Base-by-base conservation (phyloP, 1,140 invertebrate genomes). In the Pygmarrhopalites habei region DNA sequence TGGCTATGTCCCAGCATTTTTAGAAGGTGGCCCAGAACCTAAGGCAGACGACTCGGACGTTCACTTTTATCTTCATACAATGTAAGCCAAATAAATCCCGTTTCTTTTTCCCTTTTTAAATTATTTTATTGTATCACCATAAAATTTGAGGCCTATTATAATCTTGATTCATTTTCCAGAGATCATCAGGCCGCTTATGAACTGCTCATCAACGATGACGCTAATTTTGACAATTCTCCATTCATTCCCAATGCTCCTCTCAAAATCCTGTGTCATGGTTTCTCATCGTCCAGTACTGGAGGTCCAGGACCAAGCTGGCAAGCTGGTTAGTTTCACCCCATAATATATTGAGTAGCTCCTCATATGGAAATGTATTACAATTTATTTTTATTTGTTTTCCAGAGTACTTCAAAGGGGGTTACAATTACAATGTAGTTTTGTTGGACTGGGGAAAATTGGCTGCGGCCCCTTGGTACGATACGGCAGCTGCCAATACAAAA, bases 221-320 rank as follows among this genome's bases (percentile, higher is more conserved):
- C 41, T 7, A 55, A 51, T 15, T 25, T 68, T 15, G 44, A 21
- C n/a, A 44, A n/a, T 39, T 68, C 66, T 15, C 23, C 44, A 12
- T 68, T 26, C 23, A 56, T 56, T 21, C 19, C 25, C 23, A 49
- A 57, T 46, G 62, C 62, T 30, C 66, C 59, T 26, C 46, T 68
- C 2, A 68, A 68, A 56, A 65, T 68, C 15, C 51, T 68, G n/a
- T n/a, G 17, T 25, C 66, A 68, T 55, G 67, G 67, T 23, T 68
- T 68, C 29, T 21, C 44, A 47, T n/a, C n/a, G 7, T 21, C n/a
- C 5, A 21, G n/a, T 19, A 47, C n/a, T 47, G 44, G 44, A 12
- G 44, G 23, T 12, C 44, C 23, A 5, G 23, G 23, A 21, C 17
- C 44, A 21, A 10, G 17, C 4, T 47, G 7, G 5, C 7, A 47